Conservation (phyloP, 2,113 vertebrate genomes). For the Panthera uncia region DNA sequence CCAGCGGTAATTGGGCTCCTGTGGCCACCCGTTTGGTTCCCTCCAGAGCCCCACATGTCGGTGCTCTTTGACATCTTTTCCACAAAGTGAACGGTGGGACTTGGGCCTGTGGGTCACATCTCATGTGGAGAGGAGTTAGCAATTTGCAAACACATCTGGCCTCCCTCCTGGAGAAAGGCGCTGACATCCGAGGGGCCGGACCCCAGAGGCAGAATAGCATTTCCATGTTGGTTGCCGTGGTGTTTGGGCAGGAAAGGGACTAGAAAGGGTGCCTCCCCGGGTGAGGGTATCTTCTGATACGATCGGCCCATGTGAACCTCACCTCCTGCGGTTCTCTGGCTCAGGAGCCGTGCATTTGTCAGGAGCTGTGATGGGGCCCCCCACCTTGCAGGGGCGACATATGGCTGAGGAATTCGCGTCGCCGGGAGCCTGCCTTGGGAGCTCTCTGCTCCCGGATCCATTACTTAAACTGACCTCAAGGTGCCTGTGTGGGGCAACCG, state of each 20-base stretch:
- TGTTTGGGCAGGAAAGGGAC: background rate
- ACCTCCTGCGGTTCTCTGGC: conserved; percentile 7
- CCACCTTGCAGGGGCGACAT: conserved; percentile 72
- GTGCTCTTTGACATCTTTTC: background rate
- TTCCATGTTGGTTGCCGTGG: background rate
- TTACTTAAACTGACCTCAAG: background rate
- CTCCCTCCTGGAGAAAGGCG: background rate
- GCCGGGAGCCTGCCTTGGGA: conserved; percentile 68
- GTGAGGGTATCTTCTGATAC: background rate
- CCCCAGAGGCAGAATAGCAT: background rate
- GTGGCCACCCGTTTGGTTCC: background rate
- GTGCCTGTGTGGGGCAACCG: background rate
- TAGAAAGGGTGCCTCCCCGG: conserved; percentile 2
- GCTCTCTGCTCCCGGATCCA: conserved; percentile 67
- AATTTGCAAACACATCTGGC: background rate
- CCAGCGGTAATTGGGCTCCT: background rate
- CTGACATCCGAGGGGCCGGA: background rate
- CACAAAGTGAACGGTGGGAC: accelerated
- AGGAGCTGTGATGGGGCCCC: conserved; percentile 64
- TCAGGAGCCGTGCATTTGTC: conserved; percentile 62
- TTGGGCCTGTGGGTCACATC: background rate
- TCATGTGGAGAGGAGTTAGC: background rate
- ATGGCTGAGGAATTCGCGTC: conserved; percentile 77
- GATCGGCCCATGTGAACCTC: conserved; percentile 14
- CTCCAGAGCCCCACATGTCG: background rate